Evolutionary conservation across 2,113 vertebrate genomes (phyloP).

Genomic region (Misgurnus mizolepis): DNA sequence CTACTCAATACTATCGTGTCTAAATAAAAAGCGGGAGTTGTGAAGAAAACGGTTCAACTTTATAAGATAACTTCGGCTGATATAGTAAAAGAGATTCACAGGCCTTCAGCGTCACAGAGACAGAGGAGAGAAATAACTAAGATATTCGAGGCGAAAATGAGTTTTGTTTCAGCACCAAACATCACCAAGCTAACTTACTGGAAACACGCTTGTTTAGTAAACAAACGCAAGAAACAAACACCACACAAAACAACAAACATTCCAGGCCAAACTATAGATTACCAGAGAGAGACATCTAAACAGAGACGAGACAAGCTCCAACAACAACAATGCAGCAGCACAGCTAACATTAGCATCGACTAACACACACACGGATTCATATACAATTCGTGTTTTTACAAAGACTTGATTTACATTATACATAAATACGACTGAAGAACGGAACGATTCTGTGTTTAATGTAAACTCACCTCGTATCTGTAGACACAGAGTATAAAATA

Average conservation of each 20-base stretch:
- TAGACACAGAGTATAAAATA: conserved; percentile 84
- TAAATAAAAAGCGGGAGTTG: neutral
- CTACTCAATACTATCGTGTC: too few relatives aligned
- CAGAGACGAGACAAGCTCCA: neutral
- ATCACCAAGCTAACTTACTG: neutral
- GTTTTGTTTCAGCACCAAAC: neutral
- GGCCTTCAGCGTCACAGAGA: neutral
- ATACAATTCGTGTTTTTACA: neutral
- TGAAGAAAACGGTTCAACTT: too few relatives aligned
- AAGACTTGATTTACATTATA: neutral
- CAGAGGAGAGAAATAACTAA: neutral
- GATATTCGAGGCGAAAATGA: neutral
- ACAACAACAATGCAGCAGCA: neutral
- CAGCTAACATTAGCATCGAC: neutral
- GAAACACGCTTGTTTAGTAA: neutral
- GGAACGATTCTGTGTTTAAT: too few relatives aligned
- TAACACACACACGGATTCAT: neutral
- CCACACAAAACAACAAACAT: neutral
- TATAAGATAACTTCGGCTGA: too few relatives aligned
- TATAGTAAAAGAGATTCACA: too few relatives aligned
- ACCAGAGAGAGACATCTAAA: neutral
- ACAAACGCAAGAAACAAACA: neutral
- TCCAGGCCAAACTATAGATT: neutral
- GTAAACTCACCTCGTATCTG: conserved; percentile 83
- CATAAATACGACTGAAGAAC: too few relatives aligned